Base-by-base conservation (phyloP, 1,140 invertebrate species). In the Drosophila tropicalis region DNA sequence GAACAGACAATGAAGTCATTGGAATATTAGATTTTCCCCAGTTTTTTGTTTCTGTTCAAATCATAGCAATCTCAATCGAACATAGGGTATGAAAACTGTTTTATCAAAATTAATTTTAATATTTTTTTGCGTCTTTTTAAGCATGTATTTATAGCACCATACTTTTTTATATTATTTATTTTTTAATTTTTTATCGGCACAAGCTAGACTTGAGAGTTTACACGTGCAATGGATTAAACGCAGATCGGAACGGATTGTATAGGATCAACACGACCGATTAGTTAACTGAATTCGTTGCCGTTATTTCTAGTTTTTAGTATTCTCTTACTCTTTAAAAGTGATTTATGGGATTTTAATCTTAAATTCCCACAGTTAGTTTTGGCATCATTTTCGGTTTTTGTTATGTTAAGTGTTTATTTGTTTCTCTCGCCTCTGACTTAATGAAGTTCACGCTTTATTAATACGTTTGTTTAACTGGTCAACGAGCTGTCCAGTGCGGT, bases 191-290 rank as follows among this genome's bases (percentile, higher is more conserved):
- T 67, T 66, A 75, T 70, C 34, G 22, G 36, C 17, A 12, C 10
- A 47, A 72, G 15, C 41, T 34, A 62, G 66, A 70, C 71, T 79
- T 72, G 83, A 87, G 84, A 87, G 83, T 65, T 64, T 83, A 87
- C 83, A 87, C 84, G 84, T 87, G 83, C 80, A 84, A 47, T 77
- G 79, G 84, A 87, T 87, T 89, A 86, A 72, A 34, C 54, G 57
- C 9, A 19, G 44, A 51, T 51, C 9, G 44, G 1, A 22, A 22
- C 4, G 44, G 17, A 51, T 22, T 9, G 17, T 22, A 51, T 51
- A 1, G 17, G 17, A 19, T 51, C 44, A 51, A 22, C 12, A 1
- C 12, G 17, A 22, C 2, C 19, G 17, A 51, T 51, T 3, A 41
- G 67, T 64, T 71, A 57, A 40, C 64, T 76, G 80, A 67, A 5